phyloP scores from a whole-genome alignment of 1,140 invertebrate species.

The Cotesia typhae region DNA sequence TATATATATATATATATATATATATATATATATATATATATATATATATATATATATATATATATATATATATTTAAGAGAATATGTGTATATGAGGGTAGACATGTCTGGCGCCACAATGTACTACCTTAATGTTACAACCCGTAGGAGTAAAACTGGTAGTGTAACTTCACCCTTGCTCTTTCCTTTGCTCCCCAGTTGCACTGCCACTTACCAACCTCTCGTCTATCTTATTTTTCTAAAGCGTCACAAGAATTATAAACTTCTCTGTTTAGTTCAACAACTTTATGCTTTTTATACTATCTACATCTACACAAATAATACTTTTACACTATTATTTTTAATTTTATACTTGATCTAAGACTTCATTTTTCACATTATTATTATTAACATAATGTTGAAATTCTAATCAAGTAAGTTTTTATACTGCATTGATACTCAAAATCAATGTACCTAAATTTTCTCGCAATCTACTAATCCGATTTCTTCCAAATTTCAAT shows the following conservation, averaged over 20 bases:
- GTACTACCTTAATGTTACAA: slow-evolving; percentile 57
- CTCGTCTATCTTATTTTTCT: slow-evolving; percentile 59
- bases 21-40: slow-evolving; percentile 10
- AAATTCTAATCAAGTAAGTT: too few relatives aligned
- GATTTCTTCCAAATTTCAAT: too few relatives aligned
- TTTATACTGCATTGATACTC: too few relatives aligned
- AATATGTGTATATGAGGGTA: slow-evolving; percentile 46
- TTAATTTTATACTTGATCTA: too few relatives aligned
- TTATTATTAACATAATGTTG: too few relatives aligned
- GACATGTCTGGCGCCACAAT: slow-evolving; percentile 61
- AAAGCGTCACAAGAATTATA: slow-evolving; percentile 65
- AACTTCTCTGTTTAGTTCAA: slow-evolving; percentile 55
- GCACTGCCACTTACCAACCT: slow-evolving; percentile 39
- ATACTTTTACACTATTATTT: too few relatives aligned
- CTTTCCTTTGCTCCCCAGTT: slow-evolving; percentile 16
- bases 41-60: slow-evolving; percentile 13
- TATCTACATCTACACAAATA: too few relatives aligned
- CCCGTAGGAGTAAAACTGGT: slow-evolving; percentile 2
- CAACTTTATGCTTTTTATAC: slow-evolving; percentile 13
- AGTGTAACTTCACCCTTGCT: slow-evolving; percentile 18
- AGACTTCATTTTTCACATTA: too few relatives aligned
- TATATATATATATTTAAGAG: background rate
- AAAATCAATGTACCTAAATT: too few relatives aligned
- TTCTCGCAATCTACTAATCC: too few relatives aligned
- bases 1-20: slow-evolving; percentile 10